A percentile compares a stretch with the other conserved stretches of the same genome.
Evolutionary conservation across 2,113 vertebrate species (phyloP).

Genomic region (Falcunculus frontatus): DNA sequence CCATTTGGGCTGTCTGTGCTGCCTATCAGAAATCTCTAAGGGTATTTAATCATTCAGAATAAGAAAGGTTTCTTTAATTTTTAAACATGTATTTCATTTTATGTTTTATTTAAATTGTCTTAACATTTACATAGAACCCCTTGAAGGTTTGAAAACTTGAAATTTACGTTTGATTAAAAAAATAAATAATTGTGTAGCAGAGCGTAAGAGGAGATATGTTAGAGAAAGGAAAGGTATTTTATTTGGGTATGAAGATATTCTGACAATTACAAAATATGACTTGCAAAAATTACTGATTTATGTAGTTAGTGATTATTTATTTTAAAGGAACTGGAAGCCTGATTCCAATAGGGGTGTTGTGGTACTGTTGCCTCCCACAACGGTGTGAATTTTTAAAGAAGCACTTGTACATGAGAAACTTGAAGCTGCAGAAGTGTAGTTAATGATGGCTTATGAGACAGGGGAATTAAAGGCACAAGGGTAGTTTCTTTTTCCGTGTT

Average conservation of each 20-base stretch:
- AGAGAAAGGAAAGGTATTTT: neutral
- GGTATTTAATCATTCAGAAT: constrained; percentile 73
- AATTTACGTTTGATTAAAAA: constrained; percentile 12
- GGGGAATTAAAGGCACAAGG: neutral
- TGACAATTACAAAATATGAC: neutral
- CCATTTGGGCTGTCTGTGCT: constrained; percentile 50
- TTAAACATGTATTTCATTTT: constrained; percentile 71
- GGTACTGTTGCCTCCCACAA: neutral
- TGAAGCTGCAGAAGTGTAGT: neutral
- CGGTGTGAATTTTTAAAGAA: constrained; percentile 3
- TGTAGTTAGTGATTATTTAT: neutral
- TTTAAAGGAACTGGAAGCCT: neutral
- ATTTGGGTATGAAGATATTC: neutral
- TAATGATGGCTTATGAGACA: neutral
- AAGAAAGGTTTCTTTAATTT: constrained; percentile 69
- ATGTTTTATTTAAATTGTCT: constrained; percentile 76
- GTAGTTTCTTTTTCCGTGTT: neutral
- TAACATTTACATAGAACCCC: constrained; percentile 62
- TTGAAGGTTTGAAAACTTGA: constrained; percentile 49
- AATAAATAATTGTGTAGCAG: constrained; percentile 15
- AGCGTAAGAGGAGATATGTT: neutral
- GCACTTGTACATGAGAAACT: neutral
- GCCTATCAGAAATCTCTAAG: constrained; percentile 47
- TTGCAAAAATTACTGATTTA: constrained; percentile 13
- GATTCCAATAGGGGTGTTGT: neutral